Evolutionary conservation across 2,113 vertebrate genomes (phyloP), one percentile per base, ranked within the genome.

Genomic region (Serinus canaria): DNA sequence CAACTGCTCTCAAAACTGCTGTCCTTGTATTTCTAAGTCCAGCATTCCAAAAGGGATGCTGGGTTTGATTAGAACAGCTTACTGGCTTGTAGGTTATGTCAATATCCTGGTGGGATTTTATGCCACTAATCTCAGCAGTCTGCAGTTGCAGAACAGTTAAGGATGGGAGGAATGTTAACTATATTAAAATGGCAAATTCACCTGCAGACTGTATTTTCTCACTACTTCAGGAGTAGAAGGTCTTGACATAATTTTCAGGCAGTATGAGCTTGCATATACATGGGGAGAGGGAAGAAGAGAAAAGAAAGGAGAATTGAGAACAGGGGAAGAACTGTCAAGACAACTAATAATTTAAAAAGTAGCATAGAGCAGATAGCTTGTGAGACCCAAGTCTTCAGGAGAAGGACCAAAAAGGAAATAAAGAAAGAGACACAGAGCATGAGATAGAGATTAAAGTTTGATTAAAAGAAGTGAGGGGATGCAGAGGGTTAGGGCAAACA

Each of bases 11-110:
- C 77, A 88, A 78, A 97, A 96, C 33, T 95, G 85, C 94, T 97
- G 90, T 64, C 81, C 83, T 95, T 89, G 88, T 96, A 89, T 88
- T 97, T 96, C 80, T 79, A 87, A 91, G 91, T 76, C 88, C 39
- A 9, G 74, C 70, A 91, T 95, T 94, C 81, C 91, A 95, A 95
- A 95, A 73, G 52, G 86, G 88, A 93, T 96, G 92, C 90, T 95
- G 88, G 46, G 78, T 89, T 97, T 96, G 94, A 97, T 97, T 96
- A 95, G 93, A 96, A 93, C 74, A 94, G 91, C 86, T 97, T 97
- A 83, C 91, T 92, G 68, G 39, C 58, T 96, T 93, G 83, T 62
- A 91, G 75, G 64, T 93, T 94, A 94, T 95, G 83, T 96, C 90
- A 93, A 87, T 95, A 95, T 92, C 92, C 88, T 95, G 80, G 91